Conservation (phyloP, 2,797 vertebrate genomes). For the Eulemur rubriventer region DNA sequence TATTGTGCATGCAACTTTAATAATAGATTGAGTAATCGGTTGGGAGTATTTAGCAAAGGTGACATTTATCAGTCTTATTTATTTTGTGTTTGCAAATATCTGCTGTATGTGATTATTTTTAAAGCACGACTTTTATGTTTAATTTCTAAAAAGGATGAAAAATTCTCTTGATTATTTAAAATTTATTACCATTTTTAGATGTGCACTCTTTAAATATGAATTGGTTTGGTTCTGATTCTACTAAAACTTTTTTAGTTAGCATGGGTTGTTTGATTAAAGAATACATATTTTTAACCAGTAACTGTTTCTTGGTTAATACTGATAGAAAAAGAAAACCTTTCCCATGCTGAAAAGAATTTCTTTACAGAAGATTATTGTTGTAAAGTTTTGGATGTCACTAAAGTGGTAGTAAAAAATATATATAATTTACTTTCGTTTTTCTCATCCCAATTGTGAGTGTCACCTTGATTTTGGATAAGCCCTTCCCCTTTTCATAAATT, state of each 20-base stretch:
- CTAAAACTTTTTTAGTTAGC: conserved; percentile 29
- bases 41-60: conserved; percentile 47
- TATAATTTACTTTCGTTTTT: conserved; percentile 9
- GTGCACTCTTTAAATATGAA: conserved; percentile 42
- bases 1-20: conserved; percentile 54
- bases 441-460: not conserved
- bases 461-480: conserved; percentile 43
- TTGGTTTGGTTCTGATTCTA: conserved; percentile 56
- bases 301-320: conserved; percentile 53
- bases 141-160: conserved; percentile 42
- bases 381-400: conserved; percentile 42
- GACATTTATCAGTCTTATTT: conserved; percentile 1
- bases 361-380: conserved; percentile 40
- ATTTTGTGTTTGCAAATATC: conserved; percentile 52
- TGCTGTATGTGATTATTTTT: conserved; percentile 41
- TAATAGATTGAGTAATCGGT: not conserved
- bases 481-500: conserved; percentile 43
- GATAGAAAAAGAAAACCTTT: conserved; percentile 34
- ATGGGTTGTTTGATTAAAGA: conserved; percentile 51
- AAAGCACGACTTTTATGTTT: conserved; percentile 42
- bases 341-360: conserved; percentile 32
- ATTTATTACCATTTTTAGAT: conserved; percentile 33
- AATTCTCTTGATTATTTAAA: conserved; percentile 18
- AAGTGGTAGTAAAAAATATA: not conserved
- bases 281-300: conserved; percentile 41